A percentile compares a stretch with the other conserved stretches of the same genome.
These are phyloP conservation scores for Halichoeres trimaculatus DNA, from an alignment of 2,113 vertebrate species.

Conservation along the genomic window DNA sequence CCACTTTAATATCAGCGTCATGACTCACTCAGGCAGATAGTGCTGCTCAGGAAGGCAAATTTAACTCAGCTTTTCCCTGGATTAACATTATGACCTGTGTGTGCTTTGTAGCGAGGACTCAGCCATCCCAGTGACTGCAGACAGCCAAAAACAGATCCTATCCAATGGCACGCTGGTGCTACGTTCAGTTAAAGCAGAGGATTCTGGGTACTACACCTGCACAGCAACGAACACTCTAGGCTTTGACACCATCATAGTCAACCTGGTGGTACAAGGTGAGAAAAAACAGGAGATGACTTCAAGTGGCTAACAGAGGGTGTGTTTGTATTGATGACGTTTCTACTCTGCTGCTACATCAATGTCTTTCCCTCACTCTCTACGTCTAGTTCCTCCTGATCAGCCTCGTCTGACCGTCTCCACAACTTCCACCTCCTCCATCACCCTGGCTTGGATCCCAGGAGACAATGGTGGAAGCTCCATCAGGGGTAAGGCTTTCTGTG, in stretches of 20 bases:
- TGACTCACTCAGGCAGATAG: neutral
- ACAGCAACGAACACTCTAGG: constrained; percentile 97
- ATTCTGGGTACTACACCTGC: constrained; percentile 98
- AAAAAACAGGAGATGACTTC: neutral
- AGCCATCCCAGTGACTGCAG: constrained; percentile 89
- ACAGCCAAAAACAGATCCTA: constrained; percentile 92
- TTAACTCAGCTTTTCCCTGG: neutral
- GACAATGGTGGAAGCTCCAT: constrained; percentile 94
- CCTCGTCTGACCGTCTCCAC: constrained; percentile 96
- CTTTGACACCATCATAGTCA: constrained; percentile 98
- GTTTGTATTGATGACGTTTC: neutral
- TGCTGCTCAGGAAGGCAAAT: neutral
- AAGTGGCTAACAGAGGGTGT: neutral
- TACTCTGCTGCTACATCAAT: constrained; percentile 13
- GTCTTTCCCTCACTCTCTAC: constrained; percentile 2
- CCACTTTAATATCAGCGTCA: constrained; percentile 1
- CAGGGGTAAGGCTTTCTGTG: constrained; percentile 71
- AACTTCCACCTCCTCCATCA: constrained; percentile 96
- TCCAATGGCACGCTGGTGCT: constrained; percentile 93
- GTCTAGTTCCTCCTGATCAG: constrained; percentile 94
- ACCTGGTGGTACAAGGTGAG: constrained; percentile 97
- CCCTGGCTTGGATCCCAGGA: constrained; percentile 97
- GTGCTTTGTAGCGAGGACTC: constrained; percentile 90
- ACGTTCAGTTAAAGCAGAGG: constrained; percentile 94
- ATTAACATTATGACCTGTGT: constrained; percentile 26